phyloP scores from a whole-genome alignment of 2,113 vertebrate genomes.

The Lophius piscatorius region DNA sequence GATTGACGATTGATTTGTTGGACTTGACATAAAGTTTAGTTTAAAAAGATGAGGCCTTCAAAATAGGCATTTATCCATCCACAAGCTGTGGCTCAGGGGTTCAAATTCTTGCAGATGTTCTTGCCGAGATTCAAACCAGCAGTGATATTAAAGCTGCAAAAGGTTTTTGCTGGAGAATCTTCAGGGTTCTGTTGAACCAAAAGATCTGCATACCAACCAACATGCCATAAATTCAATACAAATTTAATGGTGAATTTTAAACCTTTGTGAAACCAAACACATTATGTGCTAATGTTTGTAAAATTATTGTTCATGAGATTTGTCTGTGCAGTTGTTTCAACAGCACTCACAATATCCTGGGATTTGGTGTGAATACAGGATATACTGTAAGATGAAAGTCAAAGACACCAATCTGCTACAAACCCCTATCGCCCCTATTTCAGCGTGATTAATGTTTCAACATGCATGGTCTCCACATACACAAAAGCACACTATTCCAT shows the following conservation, averaged over 20 bases:
- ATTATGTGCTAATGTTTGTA: too few species aligned
- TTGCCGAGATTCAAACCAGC: neutral
- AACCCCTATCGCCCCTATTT: neutral
- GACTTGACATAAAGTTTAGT: too few species aligned
- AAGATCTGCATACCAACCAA: neutral
- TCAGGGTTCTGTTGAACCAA: neutral
- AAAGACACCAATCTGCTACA: neutral
- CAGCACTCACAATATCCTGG: neutral
- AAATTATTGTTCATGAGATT: too few species aligned
- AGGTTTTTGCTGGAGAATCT: neutral
- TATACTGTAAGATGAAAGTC: neutral
- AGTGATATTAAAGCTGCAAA: too few species aligned
- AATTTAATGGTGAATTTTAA: neutral
- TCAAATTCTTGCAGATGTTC: neutral
- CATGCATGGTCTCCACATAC: too few species aligned
- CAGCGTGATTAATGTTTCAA: too few species aligned
- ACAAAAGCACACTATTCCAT: too few species aligned
- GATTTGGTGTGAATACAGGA: neutral
- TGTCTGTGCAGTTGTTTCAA: neutral
- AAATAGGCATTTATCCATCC: neutral
- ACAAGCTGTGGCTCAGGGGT: neutral
- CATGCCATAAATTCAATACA: neutral
- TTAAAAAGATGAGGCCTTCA: too few species aligned
- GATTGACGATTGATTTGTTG: neutral
- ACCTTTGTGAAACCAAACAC: neutral